These are phyloP conservation scores for Listrodromus nycthemerus DNA, from an alignment of 2,888 invertebrate genomes.

Conservation along the genomic window DNA sequence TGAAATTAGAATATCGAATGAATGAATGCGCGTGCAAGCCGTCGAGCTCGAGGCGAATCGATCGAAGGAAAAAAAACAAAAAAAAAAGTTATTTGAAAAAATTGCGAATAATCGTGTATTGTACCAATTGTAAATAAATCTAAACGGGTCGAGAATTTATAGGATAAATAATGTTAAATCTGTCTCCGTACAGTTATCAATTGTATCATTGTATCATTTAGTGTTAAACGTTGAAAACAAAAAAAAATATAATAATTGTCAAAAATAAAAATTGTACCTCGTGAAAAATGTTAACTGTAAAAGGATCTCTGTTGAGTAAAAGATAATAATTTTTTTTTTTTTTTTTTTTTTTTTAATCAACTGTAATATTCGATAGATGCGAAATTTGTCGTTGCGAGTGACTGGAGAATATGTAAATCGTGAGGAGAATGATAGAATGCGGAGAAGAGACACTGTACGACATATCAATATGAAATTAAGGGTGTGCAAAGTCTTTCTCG, in stretches of 20 bases:
- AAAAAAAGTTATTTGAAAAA: constrained; percentile 9
- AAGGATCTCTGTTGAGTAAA: constrained; percentile 34
- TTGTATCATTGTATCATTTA: constrained; percentile 33
- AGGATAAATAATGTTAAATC: not conserved
- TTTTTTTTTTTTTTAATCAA: not conserved
- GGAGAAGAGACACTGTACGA: constrained; percentile 37
- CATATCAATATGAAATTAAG: constrained; percentile 58
- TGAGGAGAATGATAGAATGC: constrained; percentile 18
- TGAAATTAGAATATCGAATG: constrained; percentile 65
- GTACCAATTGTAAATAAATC: constrained; percentile 58
- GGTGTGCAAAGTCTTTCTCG: constrained; percentile 28
- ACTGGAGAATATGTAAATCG: constrained; percentile 18
- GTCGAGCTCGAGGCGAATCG: constrained; percentile 18
- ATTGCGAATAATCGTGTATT: constrained; percentile 14
- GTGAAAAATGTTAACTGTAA: constrained; percentile 40
- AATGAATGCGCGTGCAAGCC: constrained; percentile 12
- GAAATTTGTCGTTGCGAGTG: constrained; percentile 18
- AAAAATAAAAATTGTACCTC: constrained; percentile 24
- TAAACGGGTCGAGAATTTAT: not conserved
- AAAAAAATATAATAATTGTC: not conserved
- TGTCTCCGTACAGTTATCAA: not conserved
- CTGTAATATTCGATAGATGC: constrained; percentile 7
- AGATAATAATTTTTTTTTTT: constrained; percentile 20
- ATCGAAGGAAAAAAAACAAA: not conserved
- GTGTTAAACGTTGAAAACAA: constrained; percentile 21